Conservation (phyloP, 2,888 invertebrate species). For the Diplolepis rosae region DNA sequence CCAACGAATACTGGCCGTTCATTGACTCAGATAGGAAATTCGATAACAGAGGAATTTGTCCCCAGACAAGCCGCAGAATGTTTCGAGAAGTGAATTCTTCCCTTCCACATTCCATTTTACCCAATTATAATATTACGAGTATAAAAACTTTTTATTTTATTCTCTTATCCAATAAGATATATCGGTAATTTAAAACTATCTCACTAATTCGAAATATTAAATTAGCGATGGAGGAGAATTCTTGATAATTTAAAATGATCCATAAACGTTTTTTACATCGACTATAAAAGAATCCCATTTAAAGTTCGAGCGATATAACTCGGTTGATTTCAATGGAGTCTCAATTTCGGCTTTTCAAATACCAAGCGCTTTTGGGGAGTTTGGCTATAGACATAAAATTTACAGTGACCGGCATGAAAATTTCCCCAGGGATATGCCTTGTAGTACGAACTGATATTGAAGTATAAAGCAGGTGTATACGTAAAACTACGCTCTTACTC, state of each 20-base stretch:
- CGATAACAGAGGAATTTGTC: conserved; percentile 39
- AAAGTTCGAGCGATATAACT: neutral
- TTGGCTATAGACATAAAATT: conserved; percentile 48
- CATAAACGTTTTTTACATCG: neutral
- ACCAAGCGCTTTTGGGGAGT: neutral
- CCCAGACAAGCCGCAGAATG: conserved; percentile 27
- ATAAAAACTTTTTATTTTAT: no score
- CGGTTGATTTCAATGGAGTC: neutral
- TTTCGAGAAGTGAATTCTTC: conserved; percentile 42
- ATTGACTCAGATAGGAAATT: neutral
- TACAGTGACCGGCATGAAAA: conserved; percentile 61
- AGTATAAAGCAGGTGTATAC: no score
- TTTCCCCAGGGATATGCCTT: conserved; percentile 59
- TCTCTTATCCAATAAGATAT: no score
- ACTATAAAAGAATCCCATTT: neutral
- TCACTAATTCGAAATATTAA: no score
- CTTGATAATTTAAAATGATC: conserved; percentile 9
- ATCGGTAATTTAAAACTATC: no score
- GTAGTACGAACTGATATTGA: no score
- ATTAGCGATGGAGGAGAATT: no score
- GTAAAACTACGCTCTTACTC: neutral
- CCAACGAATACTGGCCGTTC: conserved; percentile 16
- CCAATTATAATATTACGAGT: conserved; percentile 18
- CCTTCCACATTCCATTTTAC: conserved; percentile 3
- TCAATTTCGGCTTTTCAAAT: neutral